phyloP scores from a whole-genome alignment of 2,797 vertebrate species.

The Protonibea diacanthus region DNA sequence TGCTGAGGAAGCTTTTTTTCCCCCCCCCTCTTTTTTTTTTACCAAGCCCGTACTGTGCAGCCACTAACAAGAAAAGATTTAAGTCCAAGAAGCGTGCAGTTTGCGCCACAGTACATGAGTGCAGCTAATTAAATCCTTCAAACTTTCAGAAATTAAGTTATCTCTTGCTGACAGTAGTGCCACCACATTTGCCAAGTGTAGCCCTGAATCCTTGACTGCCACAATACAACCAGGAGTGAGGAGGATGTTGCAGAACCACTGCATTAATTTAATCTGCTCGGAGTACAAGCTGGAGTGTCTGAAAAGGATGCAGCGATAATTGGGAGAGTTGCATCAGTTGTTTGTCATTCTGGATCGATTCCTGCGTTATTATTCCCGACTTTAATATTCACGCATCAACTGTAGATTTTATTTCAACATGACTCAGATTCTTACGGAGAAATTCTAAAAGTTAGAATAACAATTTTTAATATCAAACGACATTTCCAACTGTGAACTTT shows the following conservation, averaged over 20 bases:
- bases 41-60: constrained; percentile 6
- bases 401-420: background rate
- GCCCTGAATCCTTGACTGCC: constrained; percentile 30
- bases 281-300: constrained; percentile 8
- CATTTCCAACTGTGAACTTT: background rate
- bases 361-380: constrained; percentile 1
- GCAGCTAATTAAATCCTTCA: constrained; percentile 70
- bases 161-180: constrained; percentile 65
- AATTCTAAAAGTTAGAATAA: background rate
- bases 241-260: constrained; percentile 21
- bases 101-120: constrained; percentile 51
- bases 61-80: constrained; percentile 32
- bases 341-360: constrained; percentile 33
- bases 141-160: constrained; percentile 60
- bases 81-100: constrained; percentile 50
- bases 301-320: constrained; percentile 27
- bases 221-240: background rate
- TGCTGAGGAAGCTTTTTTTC: constrained; percentile 46
- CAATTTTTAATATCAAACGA: background rate
- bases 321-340: constrained; percentile 30
- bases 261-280: constrained; percentile 37
- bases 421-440: background rate
- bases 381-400: constrained; percentile 3
- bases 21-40: background rate
- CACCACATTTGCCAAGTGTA: constrained; percentile 38